These are phyloP conservation scores for Hipparchia sbordonii DNA, from an alignment of 2,888 invertebrate species.

Conservation along the genomic window DNA sequence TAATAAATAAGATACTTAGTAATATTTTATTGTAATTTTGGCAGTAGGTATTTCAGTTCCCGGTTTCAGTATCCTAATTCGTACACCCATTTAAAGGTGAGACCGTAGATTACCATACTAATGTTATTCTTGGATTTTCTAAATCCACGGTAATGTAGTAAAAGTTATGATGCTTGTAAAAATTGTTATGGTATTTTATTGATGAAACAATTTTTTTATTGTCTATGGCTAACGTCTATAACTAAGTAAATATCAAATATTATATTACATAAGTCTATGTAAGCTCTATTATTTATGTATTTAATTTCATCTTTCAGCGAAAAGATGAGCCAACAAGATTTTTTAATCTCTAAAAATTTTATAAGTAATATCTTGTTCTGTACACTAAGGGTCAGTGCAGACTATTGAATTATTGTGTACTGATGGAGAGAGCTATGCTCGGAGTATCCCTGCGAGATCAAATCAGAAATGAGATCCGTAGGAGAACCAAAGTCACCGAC, in stretches of 20 bases:
- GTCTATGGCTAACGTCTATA: constrained; percentile 10
- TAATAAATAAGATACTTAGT: no score
- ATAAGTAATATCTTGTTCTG: not conserved
- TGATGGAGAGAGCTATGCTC: no score
- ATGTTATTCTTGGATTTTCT: not conserved
- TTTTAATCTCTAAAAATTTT: not conserved
- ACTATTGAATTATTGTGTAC: not conserved
- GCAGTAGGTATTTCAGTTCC: no score
- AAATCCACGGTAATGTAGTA: constrained; percentile 14
- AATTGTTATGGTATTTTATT: constrained; percentile 32
- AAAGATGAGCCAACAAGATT: not conserved
- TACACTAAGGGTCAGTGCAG: not conserved
- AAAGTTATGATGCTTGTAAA: constrained; percentile 32
- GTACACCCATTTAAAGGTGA: no score
- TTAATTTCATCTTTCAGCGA: not conserved
- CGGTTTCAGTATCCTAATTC: no score
- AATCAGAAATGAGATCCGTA: no score
- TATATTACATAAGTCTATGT: not conserved
- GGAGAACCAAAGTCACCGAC: no score
- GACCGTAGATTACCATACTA: no score
- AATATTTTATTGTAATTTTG: no score
- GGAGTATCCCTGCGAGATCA: no score
- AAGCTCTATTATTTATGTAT: not conserved
- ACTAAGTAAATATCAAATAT: constrained; percentile 12
- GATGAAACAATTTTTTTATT: constrained; percentile 34